Percentiles rank a stretch among this genome's conserved stretches.
Evolutionary conservation across 2,888 invertebrate genomes (phyloP).

Genomic region (Imbricaverruca yamaguchii): DNA sequence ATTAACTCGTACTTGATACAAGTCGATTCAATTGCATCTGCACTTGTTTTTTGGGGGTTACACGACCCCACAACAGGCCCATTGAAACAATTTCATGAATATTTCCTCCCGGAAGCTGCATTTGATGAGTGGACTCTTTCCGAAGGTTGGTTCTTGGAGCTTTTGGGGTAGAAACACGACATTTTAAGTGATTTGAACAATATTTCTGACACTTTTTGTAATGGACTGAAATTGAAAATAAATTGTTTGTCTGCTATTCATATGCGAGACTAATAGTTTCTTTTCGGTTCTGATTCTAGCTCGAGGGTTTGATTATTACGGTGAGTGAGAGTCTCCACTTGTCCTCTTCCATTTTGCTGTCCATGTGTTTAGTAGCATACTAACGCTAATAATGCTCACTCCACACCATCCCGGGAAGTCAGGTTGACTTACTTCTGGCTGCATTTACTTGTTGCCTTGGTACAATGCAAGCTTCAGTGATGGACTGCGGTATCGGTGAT

Average conservation of each 20-base stretch:
- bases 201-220: too few species aligned
- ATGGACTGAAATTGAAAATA: too few species aligned
- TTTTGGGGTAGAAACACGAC: neutral
- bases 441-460: neutral
- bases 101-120: neutral
- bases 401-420: neutral
- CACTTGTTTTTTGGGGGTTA: neutral
- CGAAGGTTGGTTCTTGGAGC: neutral
- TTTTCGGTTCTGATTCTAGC: neutral
- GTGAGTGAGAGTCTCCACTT: neutral
- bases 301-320: slow-evolving; percentile 19
- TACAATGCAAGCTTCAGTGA: neutral
- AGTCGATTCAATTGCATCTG: neutral
- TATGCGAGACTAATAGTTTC: neutral
- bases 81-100: neutral
- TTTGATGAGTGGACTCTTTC: slow-evolving; percentile 1
- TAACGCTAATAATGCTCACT: neutral
- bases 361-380: neutral
- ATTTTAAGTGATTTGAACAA: too few species aligned
- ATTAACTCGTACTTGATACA: neutral
- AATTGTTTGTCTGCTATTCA: neutral
- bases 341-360: neutral
- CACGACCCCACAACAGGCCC: neutral
- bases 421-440: neutral
- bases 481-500: neutral